Evolutionary conservation across 2,113 vertebrate species (phyloP).

Genomic region (Pelmatolapia mariae): DNA sequence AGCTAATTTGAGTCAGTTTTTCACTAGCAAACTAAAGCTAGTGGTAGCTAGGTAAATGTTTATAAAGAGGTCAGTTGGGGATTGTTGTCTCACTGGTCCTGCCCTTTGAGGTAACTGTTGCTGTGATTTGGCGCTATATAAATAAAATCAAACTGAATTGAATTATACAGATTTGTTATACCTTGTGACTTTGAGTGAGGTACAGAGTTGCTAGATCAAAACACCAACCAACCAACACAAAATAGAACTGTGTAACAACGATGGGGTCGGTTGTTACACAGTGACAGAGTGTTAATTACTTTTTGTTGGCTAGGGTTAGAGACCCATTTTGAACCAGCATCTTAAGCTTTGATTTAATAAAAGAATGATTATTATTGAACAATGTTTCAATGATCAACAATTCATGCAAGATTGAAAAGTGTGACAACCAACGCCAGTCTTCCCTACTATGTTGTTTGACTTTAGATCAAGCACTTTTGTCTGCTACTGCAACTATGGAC

Average conservation of each 20-base stretch:
- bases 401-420: no score
- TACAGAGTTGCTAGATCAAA: no score
- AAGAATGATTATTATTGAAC: neutral
- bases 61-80: neutral
- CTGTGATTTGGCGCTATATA: no score
- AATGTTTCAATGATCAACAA: no score
- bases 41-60: neutral
- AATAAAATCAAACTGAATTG: no score
- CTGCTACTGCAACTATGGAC: neutral
- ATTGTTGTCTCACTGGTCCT: no score
- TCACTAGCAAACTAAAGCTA: neutral
- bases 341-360: neutral
- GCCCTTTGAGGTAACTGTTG: no score
- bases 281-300: neutral
- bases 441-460: no score
- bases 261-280: neutral
- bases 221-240: no score
- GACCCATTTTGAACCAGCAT: neutral
- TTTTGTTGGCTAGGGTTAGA: neutral
- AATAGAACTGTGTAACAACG: neutral
- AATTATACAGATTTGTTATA: no score
- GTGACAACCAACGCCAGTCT: no score
- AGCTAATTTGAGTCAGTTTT: neutral
- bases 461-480: neutral
- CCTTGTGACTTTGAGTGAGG: no score